Percentiles rank a stretch among this genome's conserved stretches.
Evolutionary conservation across 2,888 invertebrate genomes (phyloP).

Genomic region (Agriotes lineatus): DNA sequence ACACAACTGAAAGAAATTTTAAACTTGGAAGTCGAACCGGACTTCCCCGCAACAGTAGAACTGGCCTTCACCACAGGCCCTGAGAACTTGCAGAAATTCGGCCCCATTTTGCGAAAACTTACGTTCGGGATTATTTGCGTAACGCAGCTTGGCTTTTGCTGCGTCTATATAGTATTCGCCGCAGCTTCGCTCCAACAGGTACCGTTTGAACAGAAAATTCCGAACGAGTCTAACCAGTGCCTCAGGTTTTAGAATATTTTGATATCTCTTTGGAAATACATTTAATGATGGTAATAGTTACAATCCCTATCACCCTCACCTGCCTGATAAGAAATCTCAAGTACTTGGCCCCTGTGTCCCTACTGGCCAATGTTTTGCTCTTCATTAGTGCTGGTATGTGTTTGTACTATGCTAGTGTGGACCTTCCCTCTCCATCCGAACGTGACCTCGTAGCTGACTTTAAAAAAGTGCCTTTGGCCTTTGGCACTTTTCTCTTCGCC

Average conservation of each 20-base stretch:
- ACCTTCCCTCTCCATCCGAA: slow-evolving; percentile 68
- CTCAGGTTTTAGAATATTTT: slow-evolving; percentile 77
- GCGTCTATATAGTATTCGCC: background rate
- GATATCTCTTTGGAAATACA: slow-evolving; percentile 74
- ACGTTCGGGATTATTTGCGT: background rate
- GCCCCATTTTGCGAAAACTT: background rate
- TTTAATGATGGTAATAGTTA: slow-evolving; percentile 79
- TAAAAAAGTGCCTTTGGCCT: slow-evolving; percentile 82
- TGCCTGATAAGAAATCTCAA: slow-evolving; percentile 84
- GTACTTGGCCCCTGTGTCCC: slow-evolving; percentile 81
- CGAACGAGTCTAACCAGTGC: background rate
- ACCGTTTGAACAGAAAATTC: too few relatives aligned
- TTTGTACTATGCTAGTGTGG: too few relatives aligned
- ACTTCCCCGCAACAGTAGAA: background rate
- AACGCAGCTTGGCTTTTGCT: slow-evolving; percentile 1
- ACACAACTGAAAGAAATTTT: background rate
- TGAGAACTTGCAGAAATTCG: background rate
- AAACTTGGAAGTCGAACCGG: background rate
- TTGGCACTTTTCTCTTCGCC: slow-evolving; percentile 95
- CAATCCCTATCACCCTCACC: slow-evolving; percentile 78
- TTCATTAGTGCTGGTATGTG: slow-evolving; percentile 81
- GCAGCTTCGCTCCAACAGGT: background rate
- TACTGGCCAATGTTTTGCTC: slow-evolving; percentile 83
- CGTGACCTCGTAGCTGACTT: slow-evolving; percentile 76
- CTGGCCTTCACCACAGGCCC: background rate